phyloP scores from a whole-genome alignment of 2,113 vertebrate species.

The Tachycineta bicolor region DNA sequence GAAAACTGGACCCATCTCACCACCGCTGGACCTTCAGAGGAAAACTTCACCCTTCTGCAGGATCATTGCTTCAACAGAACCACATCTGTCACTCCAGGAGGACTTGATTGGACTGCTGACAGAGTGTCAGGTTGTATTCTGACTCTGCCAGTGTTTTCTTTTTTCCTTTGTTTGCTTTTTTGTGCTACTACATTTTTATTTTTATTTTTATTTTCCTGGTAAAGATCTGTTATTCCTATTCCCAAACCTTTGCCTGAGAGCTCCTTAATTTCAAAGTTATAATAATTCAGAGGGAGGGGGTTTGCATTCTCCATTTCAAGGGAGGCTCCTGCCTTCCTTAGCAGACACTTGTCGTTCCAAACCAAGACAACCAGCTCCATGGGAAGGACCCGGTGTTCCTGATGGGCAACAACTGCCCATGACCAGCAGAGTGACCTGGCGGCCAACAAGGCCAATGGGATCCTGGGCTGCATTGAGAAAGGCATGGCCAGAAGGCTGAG shows the following conservation, averaged over 20 bases:
- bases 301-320: no score
- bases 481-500: no score
- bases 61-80: no score
- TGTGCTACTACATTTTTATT: not conserved
- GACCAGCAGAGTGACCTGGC: not conserved
- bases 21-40: no score
- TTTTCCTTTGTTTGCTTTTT: not conserved
- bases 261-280: not conserved
- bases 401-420: not conserved
- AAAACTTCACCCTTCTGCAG: no score
- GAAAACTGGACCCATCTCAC: no score
- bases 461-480: not conserved
- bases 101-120: no score
- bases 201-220: not conserved
- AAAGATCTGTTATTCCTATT: not conserved
- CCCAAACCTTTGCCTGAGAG: not conserved
- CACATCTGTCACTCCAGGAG: no score
- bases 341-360: not conserved
- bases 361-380: not conserved
- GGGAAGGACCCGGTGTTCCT: not conserved
- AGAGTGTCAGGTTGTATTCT: not conserved
- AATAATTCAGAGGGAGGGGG: not conserved
- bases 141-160: not conserved
- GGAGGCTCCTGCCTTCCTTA: no score
- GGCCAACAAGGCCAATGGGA: not conserved